Base-by-base conservation (phyloP, 2,113 vertebrate genomes). In the Suricata suricatta region DNA sequence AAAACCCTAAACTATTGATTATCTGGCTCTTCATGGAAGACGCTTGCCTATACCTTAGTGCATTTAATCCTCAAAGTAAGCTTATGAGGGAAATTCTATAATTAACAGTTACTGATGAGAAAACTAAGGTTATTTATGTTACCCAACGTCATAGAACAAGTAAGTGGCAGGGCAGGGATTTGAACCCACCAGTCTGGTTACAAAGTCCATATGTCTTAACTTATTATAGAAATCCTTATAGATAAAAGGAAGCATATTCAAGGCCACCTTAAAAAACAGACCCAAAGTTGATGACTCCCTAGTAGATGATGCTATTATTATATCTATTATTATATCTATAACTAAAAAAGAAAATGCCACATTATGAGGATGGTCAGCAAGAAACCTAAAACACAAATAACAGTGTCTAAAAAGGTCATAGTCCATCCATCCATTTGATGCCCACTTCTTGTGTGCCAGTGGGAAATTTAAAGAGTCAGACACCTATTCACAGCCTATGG, bases 61-160 rank as follows among this genome's bases (percentile, higher is more conserved):
- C 50, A 38, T 76, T 66, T 79, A 79, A 31, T 89, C 19, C 23
- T 69, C 12, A 92, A 72, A 69, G 74, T 29, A 79, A 91, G 57
- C 33, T 57, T 77, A 71, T 21, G 17, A 77, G 29, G n/a, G 41
- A 95, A 23, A 79, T 85, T 93, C 80, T 95, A 66, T 84, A 57
- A 69, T 64, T 85, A 80, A 89, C n/a, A 41, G 38, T 93, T 74
- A 33, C 31, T 72, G 52, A 77, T 64, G 80, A 47, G 8, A 66
- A 93, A 88, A 66, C 25, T 72, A 80, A 80, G 7, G 50, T 88
- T 71, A 71, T 72, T 83, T 31, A 83, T 52, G 68, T 83, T 80
- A 76, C 6, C 57, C 47, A 80, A 31, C 21, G 35, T 57, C 35
- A 80, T 3, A 88, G 27, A 35, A 31, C 60, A 63, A 90, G 50